phyloP scores from a whole-genome alignment of 2,888 invertebrate species.

The Cataglyphis rosenhaueri region DNA sequence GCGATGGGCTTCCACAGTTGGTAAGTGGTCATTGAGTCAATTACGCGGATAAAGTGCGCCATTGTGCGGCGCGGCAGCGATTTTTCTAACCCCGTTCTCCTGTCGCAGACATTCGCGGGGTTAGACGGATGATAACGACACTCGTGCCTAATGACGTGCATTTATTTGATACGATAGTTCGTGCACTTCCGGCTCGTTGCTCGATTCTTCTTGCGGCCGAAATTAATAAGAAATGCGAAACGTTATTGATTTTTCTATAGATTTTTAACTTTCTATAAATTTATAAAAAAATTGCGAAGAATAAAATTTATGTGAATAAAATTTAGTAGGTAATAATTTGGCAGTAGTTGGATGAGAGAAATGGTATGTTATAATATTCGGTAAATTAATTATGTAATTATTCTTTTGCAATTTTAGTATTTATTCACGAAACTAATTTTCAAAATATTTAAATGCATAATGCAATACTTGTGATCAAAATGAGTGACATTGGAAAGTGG shows the following conservation, averaged over 20 bases:
- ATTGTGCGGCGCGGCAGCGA: slow-evolving; percentile 81
- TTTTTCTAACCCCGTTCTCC: slow-evolving; percentile 82
- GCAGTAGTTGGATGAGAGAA: neutral
- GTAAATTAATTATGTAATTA: neutral
- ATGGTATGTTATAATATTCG: neutral
- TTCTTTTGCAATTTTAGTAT: neutral
- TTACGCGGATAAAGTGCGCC: slow-evolving; percentile 83
- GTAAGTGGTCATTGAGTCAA: slow-evolving; percentile 84
- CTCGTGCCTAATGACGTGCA: slow-evolving; percentile 71
- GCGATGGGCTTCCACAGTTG: slow-evolving; percentile 73
- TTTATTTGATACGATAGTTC: slow-evolving; percentile 50
- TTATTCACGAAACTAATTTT: neutral
- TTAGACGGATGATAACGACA: slow-evolving; percentile 72
- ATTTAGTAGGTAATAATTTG: neutral
- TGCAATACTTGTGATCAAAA: slow-evolving; percentile 1
- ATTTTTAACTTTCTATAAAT: neutral
- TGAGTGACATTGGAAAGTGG: slow-evolving; percentile 5
- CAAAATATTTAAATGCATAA: neutral
- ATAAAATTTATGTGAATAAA: slow-evolving; percentile 9
- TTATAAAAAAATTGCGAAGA: neutral
- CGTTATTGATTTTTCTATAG: neutral
- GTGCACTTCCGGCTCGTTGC: slow-evolving; percentile 37
- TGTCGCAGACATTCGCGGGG: slow-evolving; percentile 66
- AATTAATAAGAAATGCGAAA: slow-evolving; percentile 2
- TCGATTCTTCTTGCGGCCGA: neutral